Base-by-base conservation (phyloP, 1,140 invertebrate species). In the Aphis gossypii region DNA sequence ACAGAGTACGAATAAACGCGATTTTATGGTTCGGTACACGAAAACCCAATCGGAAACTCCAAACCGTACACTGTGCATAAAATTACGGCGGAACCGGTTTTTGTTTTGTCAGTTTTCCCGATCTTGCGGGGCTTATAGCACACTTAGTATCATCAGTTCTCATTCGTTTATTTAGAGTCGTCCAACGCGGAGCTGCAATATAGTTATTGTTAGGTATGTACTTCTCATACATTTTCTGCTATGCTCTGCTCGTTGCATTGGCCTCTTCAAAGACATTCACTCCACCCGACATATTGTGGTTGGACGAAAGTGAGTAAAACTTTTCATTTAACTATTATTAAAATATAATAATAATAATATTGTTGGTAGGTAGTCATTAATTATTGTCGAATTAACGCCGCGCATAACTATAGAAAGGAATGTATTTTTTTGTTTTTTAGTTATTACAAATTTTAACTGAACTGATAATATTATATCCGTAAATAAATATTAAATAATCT, bases 231-330 rank as follows among this genome's bases (percentile, higher is more conserved):
- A 93, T 93, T 93, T 93, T 93, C 92, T 84, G 48, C 82, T 93
- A 93, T 84, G 44, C 48, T 54, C 92, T 86, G 35, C 48, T 93
- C 48, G 48, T 68, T 44, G 44, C 82, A n/a, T 25, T 68, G 38
- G 82, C 48, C 76, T 7, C 48, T 14, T 44, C 76, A 35, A 4
- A 14, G 82, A 25, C 82, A 23, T 93, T 93, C 35, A 93, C 82
- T 30, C 92, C 76, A 35, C 92, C 92, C 11, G 82, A 93, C 48
- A 93, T 93, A 93, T 44, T 93, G 35, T 93, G 92, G 92, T 30
- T 93, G 82, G 92, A 93, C 48, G 92, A 93, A 93, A 44, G 92
- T 93, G 18, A 93, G 92, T 93, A n/a, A n/a, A 76, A 86, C n/a
- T 0, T 21, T 3, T 60, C 56, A 14, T 30, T 14, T 30, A 30